Conservation (phyloP, 2,113 vertebrate species). For the Amphiprion percula region DNA sequence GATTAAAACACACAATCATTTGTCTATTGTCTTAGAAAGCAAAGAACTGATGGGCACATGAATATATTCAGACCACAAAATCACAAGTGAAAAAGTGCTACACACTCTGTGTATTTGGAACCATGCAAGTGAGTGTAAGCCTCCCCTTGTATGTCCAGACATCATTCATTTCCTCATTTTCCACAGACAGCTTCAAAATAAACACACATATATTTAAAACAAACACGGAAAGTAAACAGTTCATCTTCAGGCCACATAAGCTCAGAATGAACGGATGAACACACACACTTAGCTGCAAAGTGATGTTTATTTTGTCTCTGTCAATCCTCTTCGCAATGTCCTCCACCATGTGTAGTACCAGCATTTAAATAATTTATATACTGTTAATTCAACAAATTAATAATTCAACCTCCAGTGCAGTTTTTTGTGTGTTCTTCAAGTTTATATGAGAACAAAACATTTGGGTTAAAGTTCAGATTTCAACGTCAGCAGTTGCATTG, state of each 20-base stretch:
- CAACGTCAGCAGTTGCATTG: no score
- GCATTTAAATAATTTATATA: not conserved
- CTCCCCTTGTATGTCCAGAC: conserved; percentile 15
- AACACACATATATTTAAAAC: conserved; percentile 56
- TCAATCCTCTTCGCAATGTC: not conserved
- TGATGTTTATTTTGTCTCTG: conserved; percentile 42
- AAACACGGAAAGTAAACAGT: conserved; percentile 70
- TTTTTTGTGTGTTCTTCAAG: no score
- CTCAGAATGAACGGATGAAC: conserved; percentile 1
- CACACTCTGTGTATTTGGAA: no score
- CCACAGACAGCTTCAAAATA: conserved; percentile 42
- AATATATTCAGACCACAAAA: no score
- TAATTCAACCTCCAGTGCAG: not conserved
- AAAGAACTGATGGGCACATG: no score
- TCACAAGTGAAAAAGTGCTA: no score
- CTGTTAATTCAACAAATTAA: not conserved
- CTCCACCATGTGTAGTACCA: not conserved
- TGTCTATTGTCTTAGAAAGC: no score
- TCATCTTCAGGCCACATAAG: conserved; percentile 62
- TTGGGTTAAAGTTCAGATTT: no score
- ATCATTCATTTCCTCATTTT: conserved; percentile 64
- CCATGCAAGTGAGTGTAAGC: no score
- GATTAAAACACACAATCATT: no score
- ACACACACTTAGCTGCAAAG: conserved; percentile 13
- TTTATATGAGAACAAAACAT: no score